A percentile compares a stretch with the other conserved stretches of the same genome.
These are phyloP conservation scores for Drosophila sturtevanti DNA, from an alignment of 1,140 invertebrate genomes.

Conservation along the genomic window DNA sequence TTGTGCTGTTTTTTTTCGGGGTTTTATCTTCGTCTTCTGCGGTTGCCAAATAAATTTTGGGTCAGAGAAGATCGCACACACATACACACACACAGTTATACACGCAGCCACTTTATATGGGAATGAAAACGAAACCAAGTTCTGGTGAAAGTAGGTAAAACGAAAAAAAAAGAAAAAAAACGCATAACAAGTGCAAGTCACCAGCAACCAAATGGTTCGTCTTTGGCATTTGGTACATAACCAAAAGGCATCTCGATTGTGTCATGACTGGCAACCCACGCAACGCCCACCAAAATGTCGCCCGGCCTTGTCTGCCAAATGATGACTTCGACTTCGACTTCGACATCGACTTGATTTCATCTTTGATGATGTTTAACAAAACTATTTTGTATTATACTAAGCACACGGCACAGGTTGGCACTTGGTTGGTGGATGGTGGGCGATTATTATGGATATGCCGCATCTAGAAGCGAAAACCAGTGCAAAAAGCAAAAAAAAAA, in stretches of 20 bases:
- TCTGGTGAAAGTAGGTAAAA: conserved; percentile 75
- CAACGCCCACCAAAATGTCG: conserved; percentile 24
- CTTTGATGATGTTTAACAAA: conserved; percentile 28
- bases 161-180: conserved; percentile 61
- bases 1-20: conserved; percentile 38
- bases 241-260: conserved; percentile 55
- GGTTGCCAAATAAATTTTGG: conserved; percentile 34
- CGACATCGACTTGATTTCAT: conserved; percentile 4
- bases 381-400: not conserved
- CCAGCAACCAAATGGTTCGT: conserved; percentile 34
- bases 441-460: conserved; percentile 28
- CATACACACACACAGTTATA: not conserved
- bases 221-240: not conserved
- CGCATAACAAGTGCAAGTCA: conserved; percentile 71
- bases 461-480: conserved; percentile 35
- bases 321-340: conserved; percentile 10
- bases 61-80: conserved; percentile 26
- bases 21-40: conserved; percentile 45
- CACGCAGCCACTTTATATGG: conserved; percentile 49
- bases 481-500: conserved; percentile 38
- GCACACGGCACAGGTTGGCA: conserved; percentile 48
- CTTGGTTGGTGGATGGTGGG: conserved; percentile 19
- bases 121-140: conserved; percentile 75
- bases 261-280: conserved; percentile 55
- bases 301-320: conserved; percentile 46